Evolutionary conservation across 2,113 vertebrate genomes (phyloP).

Genomic region (Platichthys stellatus): DNA sequence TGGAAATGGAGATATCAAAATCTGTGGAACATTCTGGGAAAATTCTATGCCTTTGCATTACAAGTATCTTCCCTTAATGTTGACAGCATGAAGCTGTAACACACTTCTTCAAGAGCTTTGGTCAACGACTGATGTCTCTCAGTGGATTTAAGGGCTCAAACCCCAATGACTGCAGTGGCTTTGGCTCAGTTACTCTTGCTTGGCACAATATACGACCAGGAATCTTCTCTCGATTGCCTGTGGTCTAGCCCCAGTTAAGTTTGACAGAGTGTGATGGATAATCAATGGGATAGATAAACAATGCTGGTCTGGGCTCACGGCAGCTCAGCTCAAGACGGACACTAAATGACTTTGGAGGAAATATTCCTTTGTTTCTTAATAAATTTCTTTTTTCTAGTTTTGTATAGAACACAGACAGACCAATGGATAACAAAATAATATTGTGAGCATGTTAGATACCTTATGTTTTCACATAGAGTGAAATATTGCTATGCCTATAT

Average conservation of each 20-base stretch:
- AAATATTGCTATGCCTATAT: too few species aligned
- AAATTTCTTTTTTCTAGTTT: background rate
- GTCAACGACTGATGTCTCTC: slow-evolving; percentile 10
- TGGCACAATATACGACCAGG: slow-evolving; percentile 15
- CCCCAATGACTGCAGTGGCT: slow-evolving; percentile 22
- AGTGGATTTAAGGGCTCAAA: background rate
- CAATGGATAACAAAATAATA: too few species aligned
- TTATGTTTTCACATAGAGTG: too few species aligned
- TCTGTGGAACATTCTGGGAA: background rate
- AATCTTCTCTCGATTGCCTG: slow-evolving; percentile 10
- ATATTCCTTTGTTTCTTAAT: background rate
- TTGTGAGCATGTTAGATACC: too few species aligned
- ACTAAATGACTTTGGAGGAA: background rate
- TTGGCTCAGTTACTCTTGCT: slow-evolving; percentile 4
- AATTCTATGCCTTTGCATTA: slow-evolving; percentile 3
- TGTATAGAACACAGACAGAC: too few species aligned
- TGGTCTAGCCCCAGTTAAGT: background rate
- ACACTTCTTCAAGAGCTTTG: background rate
- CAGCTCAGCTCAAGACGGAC: slow-evolving; percentile 13
- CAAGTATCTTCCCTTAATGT: background rate
- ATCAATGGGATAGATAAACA: slow-evolving; percentile 41
- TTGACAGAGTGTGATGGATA: slow-evolving; percentile 41
- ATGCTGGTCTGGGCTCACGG: background rate
- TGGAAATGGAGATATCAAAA: too few species aligned
- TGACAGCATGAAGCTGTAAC: background rate